Conservation (phyloP, 2,113 vertebrate species). For the Cisticola juncidis region DNA sequence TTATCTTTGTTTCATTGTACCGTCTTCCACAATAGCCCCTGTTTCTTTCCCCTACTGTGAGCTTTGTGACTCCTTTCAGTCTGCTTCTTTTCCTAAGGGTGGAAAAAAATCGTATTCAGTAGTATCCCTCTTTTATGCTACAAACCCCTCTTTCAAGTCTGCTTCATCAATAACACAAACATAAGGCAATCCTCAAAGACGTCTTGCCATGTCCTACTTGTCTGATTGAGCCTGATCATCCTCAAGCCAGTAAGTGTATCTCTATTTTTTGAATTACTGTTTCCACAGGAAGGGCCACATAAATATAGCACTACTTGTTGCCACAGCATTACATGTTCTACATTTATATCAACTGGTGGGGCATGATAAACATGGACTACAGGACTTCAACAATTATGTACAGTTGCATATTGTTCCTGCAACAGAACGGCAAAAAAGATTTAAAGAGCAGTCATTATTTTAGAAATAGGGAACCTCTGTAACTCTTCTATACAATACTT, state of each 20-base stretch:
- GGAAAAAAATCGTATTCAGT: constrained; percentile 15
- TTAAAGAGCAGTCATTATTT: constrained; percentile 21
- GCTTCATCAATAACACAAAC: constrained; percentile 10
- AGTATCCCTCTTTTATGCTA: background rate
- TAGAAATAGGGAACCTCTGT: constrained; percentile 5
- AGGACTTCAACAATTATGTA: background rate
- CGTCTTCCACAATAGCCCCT: background rate
- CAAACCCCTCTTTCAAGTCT: constrained; percentile 32
- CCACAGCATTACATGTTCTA: background rate
- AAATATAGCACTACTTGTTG: background rate
- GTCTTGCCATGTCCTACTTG: background rate
- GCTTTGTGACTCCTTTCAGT: constrained; percentile 6
- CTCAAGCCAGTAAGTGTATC: background rate
- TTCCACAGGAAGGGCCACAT: background rate
- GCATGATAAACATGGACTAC: background rate
- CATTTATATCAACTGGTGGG: background rate
- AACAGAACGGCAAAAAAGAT: background rate
- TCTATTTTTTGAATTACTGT: background rate
- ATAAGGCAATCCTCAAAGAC: background rate
- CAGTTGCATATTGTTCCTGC: background rate
- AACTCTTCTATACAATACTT: constrained; percentile 7
- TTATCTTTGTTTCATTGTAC: constrained; percentile 23
- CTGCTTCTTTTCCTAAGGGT: background rate
- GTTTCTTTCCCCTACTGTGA: background rate
- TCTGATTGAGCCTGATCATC: background rate